A percentile compares a stretch with the other conserved stretches of the same genome.
Evolutionary conservation across 2,113 vertebrate genomes (phyloP).

Genomic region (Pachypanchax playfairii): DNA sequence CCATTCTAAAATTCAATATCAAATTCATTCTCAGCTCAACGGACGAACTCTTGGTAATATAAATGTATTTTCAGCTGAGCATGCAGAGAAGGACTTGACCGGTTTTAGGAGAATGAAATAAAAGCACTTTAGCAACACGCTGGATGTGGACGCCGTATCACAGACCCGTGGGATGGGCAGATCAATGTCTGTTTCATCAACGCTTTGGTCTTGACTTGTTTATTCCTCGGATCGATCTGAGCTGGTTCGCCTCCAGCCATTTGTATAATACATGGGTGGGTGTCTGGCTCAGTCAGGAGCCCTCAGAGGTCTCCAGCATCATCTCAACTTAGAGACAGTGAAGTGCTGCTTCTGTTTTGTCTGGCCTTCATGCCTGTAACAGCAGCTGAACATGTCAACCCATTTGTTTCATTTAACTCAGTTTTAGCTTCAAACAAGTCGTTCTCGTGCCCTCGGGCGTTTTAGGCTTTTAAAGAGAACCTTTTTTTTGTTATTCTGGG

Average conservation of each 20-base stretch:
- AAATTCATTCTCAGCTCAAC: no score
- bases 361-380: slow-evolving; percentile 15
- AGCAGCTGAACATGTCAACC: slow-evolving; percentile 11
- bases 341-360: slow-evolving; percentile 20
- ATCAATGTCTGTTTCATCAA: slow-evolving; percentile 74
- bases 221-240: slow-evolving; percentile 59
- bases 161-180: slow-evolving; percentile 37
- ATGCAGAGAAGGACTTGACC: slow-evolving; percentile 40
- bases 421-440: slow-evolving; percentile 25
- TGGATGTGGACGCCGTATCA: slow-evolving; percentile 36
- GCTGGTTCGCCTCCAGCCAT: slow-evolving; percentile 48
- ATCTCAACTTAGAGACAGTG: slow-evolving; percentile 21
- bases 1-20: no score
- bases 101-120: slow-evolving; percentile 49
- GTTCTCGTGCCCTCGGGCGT: background rate
- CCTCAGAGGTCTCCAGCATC: slow-evolving; percentile 16
- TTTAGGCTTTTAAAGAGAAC: slow-evolving; percentile 34
- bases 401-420: slow-evolving; percentile 23
- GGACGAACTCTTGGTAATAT: background rate
- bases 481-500: slow-evolving; percentile 24
- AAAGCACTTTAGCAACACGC: slow-evolving; percentile 56
- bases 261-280: slow-evolving; percentile 43
- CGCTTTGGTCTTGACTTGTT: slow-evolving; percentile 68
- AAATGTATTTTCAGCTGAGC: slow-evolving; percentile 27
- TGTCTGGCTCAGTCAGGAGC: slow-evolving; percentile 36